Percentiles rank a stretch among this genome's conserved stretches.
These are phyloP conservation scores for Cyphomyrus plagiostoma DNA, from an alignment of 2,113 vertebrate species.

Conservation along the genomic window DNA sequence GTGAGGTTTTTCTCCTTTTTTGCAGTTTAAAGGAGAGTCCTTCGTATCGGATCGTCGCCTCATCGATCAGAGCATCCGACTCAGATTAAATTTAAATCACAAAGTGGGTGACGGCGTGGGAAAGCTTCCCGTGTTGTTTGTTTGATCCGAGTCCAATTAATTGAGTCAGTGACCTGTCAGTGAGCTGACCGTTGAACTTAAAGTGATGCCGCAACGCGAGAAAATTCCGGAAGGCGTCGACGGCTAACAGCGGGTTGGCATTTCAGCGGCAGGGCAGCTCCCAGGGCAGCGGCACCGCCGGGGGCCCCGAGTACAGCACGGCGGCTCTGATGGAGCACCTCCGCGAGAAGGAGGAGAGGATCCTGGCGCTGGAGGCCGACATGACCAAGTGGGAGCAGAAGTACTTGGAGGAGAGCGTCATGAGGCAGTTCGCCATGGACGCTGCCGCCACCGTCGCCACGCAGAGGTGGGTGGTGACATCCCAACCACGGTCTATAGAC, in stretches of 20 bases:
- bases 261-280: slow-evolving; percentile 80
- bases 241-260: background rate
- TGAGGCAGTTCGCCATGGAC: slow-evolving; percentile 95
- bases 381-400: slow-evolving; percentile 99
- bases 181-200: background rate
- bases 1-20: background rate
- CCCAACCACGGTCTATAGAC: background rate
- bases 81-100: background rate
- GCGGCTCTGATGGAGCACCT: slow-evolving; percentile 88
- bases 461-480: slow-evolving; percentile 64
- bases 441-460: slow-evolving; percentile 89
- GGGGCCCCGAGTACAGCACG: slow-evolving; percentile 74
- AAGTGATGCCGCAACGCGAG: background rate
- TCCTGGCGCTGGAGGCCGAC: slow-evolving; percentile 93
- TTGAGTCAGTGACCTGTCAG: too few species aligned
- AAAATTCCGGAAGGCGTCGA: background rate
- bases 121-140: background rate
- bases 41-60: background rate
- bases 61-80: background rate
- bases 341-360: slow-evolving; percentile 90
- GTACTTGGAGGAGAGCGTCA: slow-evolving; percentile 95
- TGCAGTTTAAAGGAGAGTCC: background rate
- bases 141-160: background rate
- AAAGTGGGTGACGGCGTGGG: background rate
- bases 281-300: slow-evolving; percentile 50